Evolutionary conservation across 2,113 vertebrate genomes (phyloP), one percentile per base, ranked within the genome.

Genomic region (Carassius gibelio): DNA sequence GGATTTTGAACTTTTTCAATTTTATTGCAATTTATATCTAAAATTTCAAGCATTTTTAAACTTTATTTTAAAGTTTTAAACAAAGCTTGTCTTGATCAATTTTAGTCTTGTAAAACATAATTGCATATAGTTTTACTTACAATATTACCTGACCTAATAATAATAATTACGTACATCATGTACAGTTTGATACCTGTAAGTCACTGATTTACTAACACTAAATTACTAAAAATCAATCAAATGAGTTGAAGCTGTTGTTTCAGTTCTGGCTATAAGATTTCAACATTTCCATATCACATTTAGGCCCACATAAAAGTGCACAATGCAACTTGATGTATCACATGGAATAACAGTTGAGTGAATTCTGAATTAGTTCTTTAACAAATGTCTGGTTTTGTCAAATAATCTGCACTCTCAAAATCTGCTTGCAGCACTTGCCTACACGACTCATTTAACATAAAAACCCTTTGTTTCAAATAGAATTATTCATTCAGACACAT

Each of bases 371-470:
- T 50, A 81, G n/a, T 38, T 66, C 61, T 81, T 17, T 45, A 81
- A 66, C 38, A 66, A 81, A 21, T 50, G 74, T 52, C 62, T 66
- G 61, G n/a, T 81, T 81, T 81, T 81, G 61, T 64, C n/a, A 82
- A 82, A 69, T 52, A 66, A 82, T 82, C 42, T 66, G 79, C 79
- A 66, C n/a, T 48, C 62, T 61, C 61, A 50, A 81, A 81, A 81
- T 81, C 42, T 81, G 79, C 79, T 81, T 81, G 79, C 79, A 45
- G 79, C 79, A 81, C 42, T 66, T 34, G 79, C 79, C 62, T 81
- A 42, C 61, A 81, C 15, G 79, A 81, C 79, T 81, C 79, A 81
- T 82, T 82, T 69, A 69, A 82, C 80, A 71, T 55, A 34, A 71
- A 81, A 81, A 64, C 38, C 23, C 61, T 68, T 81, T 68, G 64